Percentiles rank a stretch among this genome's conserved stretches.
These are phyloP conservation scores for Ichneumoninae sp. DNA, from an alignment of 2,888 invertebrate species.

Conservation along the genomic window DNA sequence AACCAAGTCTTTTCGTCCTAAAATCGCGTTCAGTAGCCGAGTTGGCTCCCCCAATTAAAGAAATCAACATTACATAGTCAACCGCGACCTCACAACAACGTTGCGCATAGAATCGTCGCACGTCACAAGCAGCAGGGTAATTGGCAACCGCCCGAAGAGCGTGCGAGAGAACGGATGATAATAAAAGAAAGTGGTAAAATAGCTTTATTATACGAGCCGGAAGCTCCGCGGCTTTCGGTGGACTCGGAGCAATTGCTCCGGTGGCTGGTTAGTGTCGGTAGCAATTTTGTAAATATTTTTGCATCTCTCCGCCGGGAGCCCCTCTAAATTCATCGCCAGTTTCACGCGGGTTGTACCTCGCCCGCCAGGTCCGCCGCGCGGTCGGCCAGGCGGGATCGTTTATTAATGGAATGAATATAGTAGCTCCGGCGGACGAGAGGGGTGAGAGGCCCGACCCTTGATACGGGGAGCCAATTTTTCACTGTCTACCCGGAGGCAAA, in stretches of 20 bases:
- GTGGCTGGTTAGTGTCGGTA: conserved; percentile 34
- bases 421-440: conserved; percentile 26
- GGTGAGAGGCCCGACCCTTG: conserved; percentile 28
- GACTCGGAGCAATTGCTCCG: conserved; percentile 18
- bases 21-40: no score
- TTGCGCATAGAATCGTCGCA: no score
- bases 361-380: background rate
- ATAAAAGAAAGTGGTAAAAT: background rate
- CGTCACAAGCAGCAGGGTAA: no score
- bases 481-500: conserved; percentile 49
- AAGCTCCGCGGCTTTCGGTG: conserved; percentile 1
- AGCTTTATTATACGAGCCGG: background rate
- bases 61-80: no score
- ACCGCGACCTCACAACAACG: no score
- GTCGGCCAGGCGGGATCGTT: conserved; percentile 48
- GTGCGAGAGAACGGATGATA: background rate
- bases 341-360: conserved; percentile 26
- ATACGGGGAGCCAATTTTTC: conserved; percentile 59
- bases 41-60: no score
- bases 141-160: background rate
- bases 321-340: conserved; percentile 55
- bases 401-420: conserved; percentile 64
- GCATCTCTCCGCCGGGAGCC: conserved; percentile 39
- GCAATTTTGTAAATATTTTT: conserved; percentile 63
- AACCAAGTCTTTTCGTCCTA: no score